Base-by-base conservation (phyloP, 2,888 invertebrate species). In the Bruchidius siliquastri region DNA sequence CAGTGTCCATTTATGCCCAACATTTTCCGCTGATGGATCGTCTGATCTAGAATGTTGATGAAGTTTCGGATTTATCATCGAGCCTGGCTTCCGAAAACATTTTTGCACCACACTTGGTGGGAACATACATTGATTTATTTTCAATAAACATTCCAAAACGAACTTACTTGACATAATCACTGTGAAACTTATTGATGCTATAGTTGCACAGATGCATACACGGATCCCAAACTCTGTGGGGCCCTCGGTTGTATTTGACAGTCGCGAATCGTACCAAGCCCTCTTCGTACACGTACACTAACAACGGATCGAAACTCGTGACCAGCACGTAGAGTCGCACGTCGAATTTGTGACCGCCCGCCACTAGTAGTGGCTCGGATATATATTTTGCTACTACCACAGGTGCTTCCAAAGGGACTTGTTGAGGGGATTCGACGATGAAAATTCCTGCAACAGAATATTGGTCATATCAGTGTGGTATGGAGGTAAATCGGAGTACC, bases 121-220 rank as follows among this genome's bases (percentile, higher is more conserved):
- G n/a, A n/a, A n/a, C n/a, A n/a, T n/a, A n/a, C n/a, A n/a, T n/a
- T n/a, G n/a, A n/a, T n/a, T n/a, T n/a, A n/a, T n/a, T n/a, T n/a
- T n/a, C n/a, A n/a, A n/a, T 67, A 2, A 20, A n/a, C 2, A 67
- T 67, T 21, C 2, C 2, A 68, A 68, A 68, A 68, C 13, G 68
- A 20, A 68, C 21, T 68, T 20, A 68, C 68, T 94, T 96, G 82
- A 98, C 94, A 87, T 98, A 99, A 88, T 97, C 96, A 74, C 96
- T 94, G 86, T 96, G 98, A 85, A 96, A 96, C 87, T 98, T 98
- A 87, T 99, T 98, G 84, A 99, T 96, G 87, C 97, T 97, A 87
- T 98, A 99, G 87, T 99, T 99, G 84, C 98, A 99, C 21, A 99
- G 90, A 87, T 99, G 98, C 94, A 98, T 97, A 87, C 96, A 97